Evolutionary conservation across 1,140 invertebrate species (phyloP), one percentile per base, ranked within the genome.

Genomic region (Cephus cinctus): DNA sequence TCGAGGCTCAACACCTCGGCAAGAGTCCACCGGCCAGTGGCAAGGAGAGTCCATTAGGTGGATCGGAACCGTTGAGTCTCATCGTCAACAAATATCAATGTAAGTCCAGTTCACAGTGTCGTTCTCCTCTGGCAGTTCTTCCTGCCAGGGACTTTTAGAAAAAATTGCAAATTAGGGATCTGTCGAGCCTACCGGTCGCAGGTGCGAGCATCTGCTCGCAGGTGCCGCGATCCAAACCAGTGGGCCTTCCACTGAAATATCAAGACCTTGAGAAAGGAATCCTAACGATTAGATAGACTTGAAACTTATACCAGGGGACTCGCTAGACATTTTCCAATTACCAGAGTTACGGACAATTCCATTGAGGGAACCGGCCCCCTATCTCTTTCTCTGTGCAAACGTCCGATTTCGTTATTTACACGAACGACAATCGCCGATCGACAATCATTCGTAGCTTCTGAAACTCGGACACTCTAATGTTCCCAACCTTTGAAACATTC

Each of bases 1-100:
- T 88, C 63, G 89, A 91, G 65, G 83, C 85, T 27, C 88, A 90
- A 71, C 89, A 90, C 47, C 58, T 67, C 12, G 64, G 71, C 20
- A 77, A 76, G 49, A 73, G 71, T 32, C 63, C 72, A 36, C 59
- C 68, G n/a, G 49, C 50, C 36, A 67, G 63, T 46, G 65, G 63
- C 39, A 76, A 70, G 49, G 71, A 74, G 32, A 73, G 65, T 41
- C 73, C 71, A 12, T 55, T 75, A 15, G 67, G 65, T 32, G 61
- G 53, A 19, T 57, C 66, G 6, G 73, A 77, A 53, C 75, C 77
- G 0, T 65, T 75, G 41, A 75, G 73, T 52, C 69, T 79, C 43
- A 78, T 75, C 57, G 76, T 78, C 21, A 75, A 76, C 54, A 79
- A 73, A 47, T 67, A 74, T 36, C 69, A 73, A 63, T 73, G 72